Percentiles rank a stretch among this genome's conserved stretches.
phyloP scores from a whole-genome alignment of 1,140 invertebrate species.

The Palaemon carinicauda region DNA sequence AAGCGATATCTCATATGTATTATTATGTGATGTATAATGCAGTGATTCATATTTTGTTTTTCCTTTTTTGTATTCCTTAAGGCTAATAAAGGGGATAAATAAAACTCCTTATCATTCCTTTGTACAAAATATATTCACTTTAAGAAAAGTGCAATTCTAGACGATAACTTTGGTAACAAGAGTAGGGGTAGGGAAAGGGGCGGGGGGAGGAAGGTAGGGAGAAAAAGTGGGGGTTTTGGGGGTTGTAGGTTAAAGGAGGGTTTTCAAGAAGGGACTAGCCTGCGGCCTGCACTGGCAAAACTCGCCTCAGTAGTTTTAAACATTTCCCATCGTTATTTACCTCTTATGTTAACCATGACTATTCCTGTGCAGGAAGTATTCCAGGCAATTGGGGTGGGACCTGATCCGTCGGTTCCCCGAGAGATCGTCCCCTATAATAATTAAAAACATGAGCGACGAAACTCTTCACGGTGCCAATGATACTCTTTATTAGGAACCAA shows the following conservation, averaged over 20 bases:
- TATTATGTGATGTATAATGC: not conserved
- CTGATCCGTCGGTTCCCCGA: too few relatives aligned
- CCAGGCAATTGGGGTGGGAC: too few relatives aligned
- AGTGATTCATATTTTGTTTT: not conserved
- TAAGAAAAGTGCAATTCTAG: slow-evolving; percentile 58
- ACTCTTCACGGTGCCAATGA: too few relatives aligned
- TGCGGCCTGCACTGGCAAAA: slow-evolving; percentile 29
- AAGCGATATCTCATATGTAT: too few relatives aligned
- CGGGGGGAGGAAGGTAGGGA: not conserved
- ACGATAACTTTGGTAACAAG: slow-evolving; percentile 58
- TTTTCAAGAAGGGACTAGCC: slow-evolving; percentile 52
- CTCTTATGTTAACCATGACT: not conserved
- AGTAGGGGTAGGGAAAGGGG: slow-evolving; percentile 8
- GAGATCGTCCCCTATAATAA: not conserved
- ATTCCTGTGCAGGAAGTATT: not conserved
- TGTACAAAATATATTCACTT: slow-evolving; percentile 58
- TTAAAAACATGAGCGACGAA: too few relatives aligned
- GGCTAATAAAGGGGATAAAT: slow-evolving; percentile 9
- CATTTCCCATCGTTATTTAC: not conserved
- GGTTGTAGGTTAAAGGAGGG: not conserved
- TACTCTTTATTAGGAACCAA: too few relatives aligned
- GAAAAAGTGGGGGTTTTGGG: not conserved
- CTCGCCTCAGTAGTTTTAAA: not conserved
- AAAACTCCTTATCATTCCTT: slow-evolving; percentile 33
- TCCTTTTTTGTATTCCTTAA: too few relatives aligned